These are phyloP conservation scores for Apodemus sylvaticus DNA, from an alignment of 2,113 vertebrate species.

Conservation along the genomic window DNA sequence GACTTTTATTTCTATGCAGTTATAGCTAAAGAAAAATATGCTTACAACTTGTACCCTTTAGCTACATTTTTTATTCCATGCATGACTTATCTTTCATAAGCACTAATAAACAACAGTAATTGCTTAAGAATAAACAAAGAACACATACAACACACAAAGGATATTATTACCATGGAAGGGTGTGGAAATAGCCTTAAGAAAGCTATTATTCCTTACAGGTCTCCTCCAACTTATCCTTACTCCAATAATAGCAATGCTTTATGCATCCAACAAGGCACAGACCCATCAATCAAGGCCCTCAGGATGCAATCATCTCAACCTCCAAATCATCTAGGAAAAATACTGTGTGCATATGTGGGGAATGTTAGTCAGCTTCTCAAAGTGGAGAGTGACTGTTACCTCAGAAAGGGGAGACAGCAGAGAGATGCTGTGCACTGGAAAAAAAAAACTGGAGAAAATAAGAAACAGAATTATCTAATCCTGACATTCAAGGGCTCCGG, in stretches of 20 bases:
- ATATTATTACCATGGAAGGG: not conserved
- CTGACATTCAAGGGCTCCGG: not conserved
- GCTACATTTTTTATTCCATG: not conserved
- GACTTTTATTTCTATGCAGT: not conserved
- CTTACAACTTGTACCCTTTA: not conserved
- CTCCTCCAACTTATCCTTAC: not conserved
- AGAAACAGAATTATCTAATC: too few relatives aligned
- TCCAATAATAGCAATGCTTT: not conserved
- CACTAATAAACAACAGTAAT: not conserved
- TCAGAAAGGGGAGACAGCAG: not conserved
- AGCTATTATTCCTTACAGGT: too few relatives aligned
- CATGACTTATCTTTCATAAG: conserved; percentile 28
- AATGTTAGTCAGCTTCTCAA: not conserved
- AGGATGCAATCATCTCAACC: not conserved
- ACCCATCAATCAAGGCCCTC: not conserved
- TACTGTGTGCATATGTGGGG: not conserved
- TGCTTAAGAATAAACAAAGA: not conserved
- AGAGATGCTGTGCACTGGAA: not conserved
- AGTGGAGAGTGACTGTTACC: not conserved
- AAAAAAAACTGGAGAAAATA: not conserved
- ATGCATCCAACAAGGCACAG: not conserved
- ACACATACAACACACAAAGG: not conserved
- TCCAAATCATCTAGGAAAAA: not conserved
- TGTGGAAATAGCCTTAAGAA: not conserved
- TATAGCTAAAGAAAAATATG: conserved; percentile 7